Evolutionary conservation across 2,888 invertebrate genomes (phyloP), one percentile per base, ranked within the genome.

Genomic region (Eulithis prunata): DNA sequence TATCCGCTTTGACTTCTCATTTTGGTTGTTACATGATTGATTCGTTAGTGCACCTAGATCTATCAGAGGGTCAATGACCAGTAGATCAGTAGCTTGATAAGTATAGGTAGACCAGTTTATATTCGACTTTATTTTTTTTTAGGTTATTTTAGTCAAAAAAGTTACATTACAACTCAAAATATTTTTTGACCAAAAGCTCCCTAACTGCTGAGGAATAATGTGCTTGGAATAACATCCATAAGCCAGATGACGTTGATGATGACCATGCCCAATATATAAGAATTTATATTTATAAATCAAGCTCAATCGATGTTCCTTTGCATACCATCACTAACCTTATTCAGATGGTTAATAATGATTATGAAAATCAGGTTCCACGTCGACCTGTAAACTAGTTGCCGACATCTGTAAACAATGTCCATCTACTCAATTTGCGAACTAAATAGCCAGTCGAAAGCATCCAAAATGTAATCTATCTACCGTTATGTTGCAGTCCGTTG

Each of bases 401-500:
- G 46, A 45, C 8, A 41, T 52, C 32, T 59, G 54, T 58, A 52
- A 64, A 64, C 49, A 58, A 55, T 62, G 52, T 59, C 56, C 52
- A 57, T 57, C 43, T n/a, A 49, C 56, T 54, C 51, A 54, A 75
- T 83, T 83, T 72, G 82, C 85, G 74, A 82, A 81, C 82, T 75
- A 82, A 84, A 85, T 81, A 80, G 71, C 77, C 83, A 85, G 72
- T 83, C 79, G 84, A 89, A 88, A 88, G 85, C 85, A 79, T 80
- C 78, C 83, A 76, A 87, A 90, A 86, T 84, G 86, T 89, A 90
- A 90, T 90, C 87, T 86, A 79, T 83, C 75, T 84, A 90, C 92
- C 91, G 92, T 87, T 92, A 91, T 80, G 87, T 90, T 89, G 90
- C 91, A 91, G 88, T 89, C 84, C 76, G 79, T 88, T 89, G 90